phyloP scores from a whole-genome alignment of 2,797 vertebrate genomes.

The Paramormyrops hopkinsi region DNA sequence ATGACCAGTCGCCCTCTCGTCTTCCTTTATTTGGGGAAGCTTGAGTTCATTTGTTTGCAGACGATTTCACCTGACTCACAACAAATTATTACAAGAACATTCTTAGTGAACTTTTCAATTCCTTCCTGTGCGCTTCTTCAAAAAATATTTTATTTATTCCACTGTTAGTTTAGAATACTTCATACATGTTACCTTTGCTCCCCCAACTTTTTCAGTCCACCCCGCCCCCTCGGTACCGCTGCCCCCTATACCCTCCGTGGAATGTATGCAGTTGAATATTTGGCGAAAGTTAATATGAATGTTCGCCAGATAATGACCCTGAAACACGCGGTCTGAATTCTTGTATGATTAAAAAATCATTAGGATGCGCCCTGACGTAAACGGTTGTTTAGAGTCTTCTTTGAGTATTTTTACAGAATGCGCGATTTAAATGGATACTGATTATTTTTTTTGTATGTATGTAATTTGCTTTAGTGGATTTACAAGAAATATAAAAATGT shows the following conservation, averaged over 20 bases:
- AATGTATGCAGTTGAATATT: conserved; percentile 18
- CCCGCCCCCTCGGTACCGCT: background rate
- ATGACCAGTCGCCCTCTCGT: conserved; percentile 65
- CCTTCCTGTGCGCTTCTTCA: conserved; percentile 15
- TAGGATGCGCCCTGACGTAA: background rate
- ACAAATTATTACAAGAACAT: conserved; percentile 60
- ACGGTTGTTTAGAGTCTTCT: background rate
- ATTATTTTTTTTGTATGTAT: background rate
- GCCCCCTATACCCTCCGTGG: background rate
- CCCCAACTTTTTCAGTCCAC: background rate
- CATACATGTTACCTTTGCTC: conserved; percentile 4
- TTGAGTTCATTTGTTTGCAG: conserved; percentile 79
- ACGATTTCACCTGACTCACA: conserved; percentile 77
- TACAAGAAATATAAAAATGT: background rate
- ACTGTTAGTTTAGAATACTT: conserved; percentile 17
- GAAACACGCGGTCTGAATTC: background rate
- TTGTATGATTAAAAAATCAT: background rate
- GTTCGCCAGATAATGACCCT: background rate
- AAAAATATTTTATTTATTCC: conserved; percentile 19
- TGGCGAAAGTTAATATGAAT: conserved; percentile 9
- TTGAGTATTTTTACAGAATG: background rate
- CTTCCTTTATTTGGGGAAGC: conserved; percentile 55
- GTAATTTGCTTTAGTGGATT: conserved; percentile 1
- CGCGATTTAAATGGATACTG: no score
- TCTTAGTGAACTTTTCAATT: conserved; percentile 32